Percentiles rank a stretch among this genome's conserved stretches.
Evolutionary conservation across 2,797 vertebrate genomes (phyloP).

Genomic region (Cossypha caffra): DNA sequence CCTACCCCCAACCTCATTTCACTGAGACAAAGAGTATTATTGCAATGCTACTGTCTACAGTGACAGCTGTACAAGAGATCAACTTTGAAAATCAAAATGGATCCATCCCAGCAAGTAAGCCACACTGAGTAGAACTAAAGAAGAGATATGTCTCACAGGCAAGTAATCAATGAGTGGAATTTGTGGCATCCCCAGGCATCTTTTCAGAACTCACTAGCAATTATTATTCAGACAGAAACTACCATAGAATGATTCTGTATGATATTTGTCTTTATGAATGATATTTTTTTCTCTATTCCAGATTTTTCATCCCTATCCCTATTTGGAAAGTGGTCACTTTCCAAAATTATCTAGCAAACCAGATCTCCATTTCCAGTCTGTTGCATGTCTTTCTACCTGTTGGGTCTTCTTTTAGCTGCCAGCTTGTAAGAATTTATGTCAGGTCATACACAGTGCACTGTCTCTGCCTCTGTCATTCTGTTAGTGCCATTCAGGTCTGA

Average conservation of each 20-base stretch:
- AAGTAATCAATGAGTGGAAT: neutral
- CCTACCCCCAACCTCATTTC: neutral
- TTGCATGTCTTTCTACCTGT: neutral
- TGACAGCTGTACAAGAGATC: neutral
- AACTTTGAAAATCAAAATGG: neutral
- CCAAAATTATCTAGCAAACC: neutral
- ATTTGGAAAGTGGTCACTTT: neutral
- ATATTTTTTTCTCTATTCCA: neutral
- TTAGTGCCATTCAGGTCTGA: neutral
- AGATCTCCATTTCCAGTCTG: neutral
- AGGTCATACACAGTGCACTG: neutral
- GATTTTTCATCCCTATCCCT: neutral
- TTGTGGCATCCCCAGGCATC: neutral
- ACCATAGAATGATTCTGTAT: neutral
- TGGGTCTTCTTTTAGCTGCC: neutral
- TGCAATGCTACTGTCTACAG: neutral
- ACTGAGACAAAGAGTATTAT: neutral
- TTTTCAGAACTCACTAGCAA: neutral
- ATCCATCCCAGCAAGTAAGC: neutral
- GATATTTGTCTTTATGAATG: neutral
- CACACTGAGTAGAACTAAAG: neutral
- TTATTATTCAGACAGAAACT: neutral
- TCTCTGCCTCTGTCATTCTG: neutral
- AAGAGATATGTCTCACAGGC: neutral
- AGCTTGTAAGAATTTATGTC: neutral